Evolutionary conservation across 2,888 invertebrate genomes (phyloP).

Genomic region (Hypena proboscidalis): DNA sequence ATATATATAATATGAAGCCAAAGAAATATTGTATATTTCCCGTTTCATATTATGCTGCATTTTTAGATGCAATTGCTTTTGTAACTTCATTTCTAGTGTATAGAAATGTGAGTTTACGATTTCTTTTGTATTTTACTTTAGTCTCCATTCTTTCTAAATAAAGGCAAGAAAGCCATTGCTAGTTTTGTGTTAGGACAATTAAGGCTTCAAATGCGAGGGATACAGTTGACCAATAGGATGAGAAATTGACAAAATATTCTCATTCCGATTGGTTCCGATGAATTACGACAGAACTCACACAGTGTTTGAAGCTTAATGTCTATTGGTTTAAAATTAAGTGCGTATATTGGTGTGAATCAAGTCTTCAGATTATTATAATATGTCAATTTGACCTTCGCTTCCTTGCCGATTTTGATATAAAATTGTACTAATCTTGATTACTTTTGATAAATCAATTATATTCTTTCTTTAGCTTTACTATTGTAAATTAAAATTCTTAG

Average conservation of each 20-base stretch:
- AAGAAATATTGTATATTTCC: slow-evolving; percentile 3
- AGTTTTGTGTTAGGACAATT: too few species aligned
- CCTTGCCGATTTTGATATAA: slow-evolving; percentile 23
- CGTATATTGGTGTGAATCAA: too few species aligned
- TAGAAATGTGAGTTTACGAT: neutral
- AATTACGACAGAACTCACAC: too few species aligned
- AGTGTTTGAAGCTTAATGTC: too few species aligned
- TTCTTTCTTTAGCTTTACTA: slow-evolving; percentile 20
- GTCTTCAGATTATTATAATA: too few species aligned
- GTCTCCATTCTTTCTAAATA: too few species aligned
- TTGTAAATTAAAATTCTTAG: slow-evolving; percentile 25
- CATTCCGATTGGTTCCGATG: too few species aligned
- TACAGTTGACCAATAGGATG: too few species aligned
- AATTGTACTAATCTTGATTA: slow-evolving; percentile 24
- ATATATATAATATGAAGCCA: neutral
- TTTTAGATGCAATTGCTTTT: neutral
- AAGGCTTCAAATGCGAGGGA: too few species aligned
- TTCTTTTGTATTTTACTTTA: neutral
- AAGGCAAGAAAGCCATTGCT: too few species aligned
- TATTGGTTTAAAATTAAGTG: too few species aligned
- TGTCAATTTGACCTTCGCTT: neutral
- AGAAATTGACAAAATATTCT: too few species aligned
- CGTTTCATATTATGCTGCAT: neutral
- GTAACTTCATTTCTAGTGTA: neutral
- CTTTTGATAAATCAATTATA: slow-evolving; percentile 30